Conservation (phyloP, 2,797 vertebrate genomes). For the Gymnopithys bicolor region DNA sequence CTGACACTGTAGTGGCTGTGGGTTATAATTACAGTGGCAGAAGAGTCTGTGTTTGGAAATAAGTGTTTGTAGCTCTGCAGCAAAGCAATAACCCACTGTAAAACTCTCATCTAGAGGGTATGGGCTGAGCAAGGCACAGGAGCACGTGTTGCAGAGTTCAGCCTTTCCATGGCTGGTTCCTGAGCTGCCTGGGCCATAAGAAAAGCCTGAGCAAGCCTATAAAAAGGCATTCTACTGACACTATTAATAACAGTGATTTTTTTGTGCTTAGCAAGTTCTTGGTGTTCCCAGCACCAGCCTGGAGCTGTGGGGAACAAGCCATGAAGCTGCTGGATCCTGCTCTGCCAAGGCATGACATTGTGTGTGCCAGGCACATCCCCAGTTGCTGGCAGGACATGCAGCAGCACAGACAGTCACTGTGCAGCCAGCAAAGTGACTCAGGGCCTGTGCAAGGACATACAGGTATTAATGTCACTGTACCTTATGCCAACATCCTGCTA, state of each 20-base stretch:
- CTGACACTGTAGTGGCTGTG: background rate
- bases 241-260: rapidly evolving
- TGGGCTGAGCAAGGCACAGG: background rate
- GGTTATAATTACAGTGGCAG: background rate
- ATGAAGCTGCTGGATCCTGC: background rate
- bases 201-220: background rate
- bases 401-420: background rate
- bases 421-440: background rate
- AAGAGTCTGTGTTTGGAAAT: background rate
- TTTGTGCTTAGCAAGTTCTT: background rate
- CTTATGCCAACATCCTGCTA: conserved; percentile 98
- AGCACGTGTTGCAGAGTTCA: background rate
- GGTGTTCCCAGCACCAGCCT: background rate
- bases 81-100: background rate
- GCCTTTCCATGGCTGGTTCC: background rate
- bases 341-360: rapidly evolving
- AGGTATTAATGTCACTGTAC: conserved; percentile 65
- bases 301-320: background rate
- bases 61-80: background rate
- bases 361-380: background rate
- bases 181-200: background rate
- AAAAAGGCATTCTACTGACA: background rate
- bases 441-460: background rate
- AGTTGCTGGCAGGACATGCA: background rate
- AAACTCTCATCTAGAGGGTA: background rate